These are phyloP conservation scores for Achroia grisella DNA, from an alignment of 1,140 invertebrate genomes.

Conservation along the genomic window DNA sequence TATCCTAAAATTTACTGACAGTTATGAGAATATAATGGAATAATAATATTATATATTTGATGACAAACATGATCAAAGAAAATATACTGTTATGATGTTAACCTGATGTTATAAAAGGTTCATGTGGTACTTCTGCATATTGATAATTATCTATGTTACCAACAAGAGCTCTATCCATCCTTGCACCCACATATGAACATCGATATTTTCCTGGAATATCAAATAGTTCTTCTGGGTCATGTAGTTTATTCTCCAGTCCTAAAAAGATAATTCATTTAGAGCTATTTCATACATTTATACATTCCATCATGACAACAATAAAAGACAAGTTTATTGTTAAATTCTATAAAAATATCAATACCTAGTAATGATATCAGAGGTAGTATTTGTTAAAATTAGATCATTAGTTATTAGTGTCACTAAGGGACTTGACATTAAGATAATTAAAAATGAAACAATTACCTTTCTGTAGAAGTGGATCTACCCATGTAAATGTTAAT, in stretches of 20 bases:
- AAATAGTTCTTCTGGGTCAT: conserved; percentile 87
- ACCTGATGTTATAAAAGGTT: conserved; percentile 61
- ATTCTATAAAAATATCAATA: too few species aligned
- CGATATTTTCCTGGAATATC: conserved; percentile 84
- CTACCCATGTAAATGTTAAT: conserved; percentile 91
- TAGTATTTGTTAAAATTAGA: too few species aligned
- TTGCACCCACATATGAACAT: conserved; percentile 75
- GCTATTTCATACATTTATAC: too few species aligned
- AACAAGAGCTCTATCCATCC: conserved; percentile 74
- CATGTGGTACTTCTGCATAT: conserved; percentile 54
- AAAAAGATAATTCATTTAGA: conserved; percentile 18
- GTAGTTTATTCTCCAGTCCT: conserved; percentile 79
- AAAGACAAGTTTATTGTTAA: too few species aligned
- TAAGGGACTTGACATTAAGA: too few species aligned
- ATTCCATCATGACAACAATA: too few species aligned
- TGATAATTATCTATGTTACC: conserved; percentile 61
- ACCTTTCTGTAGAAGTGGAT: conserved; percentile 90
- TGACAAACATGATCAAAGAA: too few species aligned
- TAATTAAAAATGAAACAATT: conserved; percentile 3
- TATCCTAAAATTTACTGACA: conserved; percentile 36
- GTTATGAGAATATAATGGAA: not conserved
- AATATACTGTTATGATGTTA: conserved; percentile 12
- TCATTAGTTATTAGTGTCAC: too few species aligned
- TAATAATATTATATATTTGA: conserved; percentile 3
- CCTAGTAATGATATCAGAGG: too few species aligned